Percentiles rank a stretch among this genome's conserved stretches.
Evolutionary conservation across 1,140 invertebrate species (phyloP).

Genomic region (Meloidogyne floridensis): DNA sequence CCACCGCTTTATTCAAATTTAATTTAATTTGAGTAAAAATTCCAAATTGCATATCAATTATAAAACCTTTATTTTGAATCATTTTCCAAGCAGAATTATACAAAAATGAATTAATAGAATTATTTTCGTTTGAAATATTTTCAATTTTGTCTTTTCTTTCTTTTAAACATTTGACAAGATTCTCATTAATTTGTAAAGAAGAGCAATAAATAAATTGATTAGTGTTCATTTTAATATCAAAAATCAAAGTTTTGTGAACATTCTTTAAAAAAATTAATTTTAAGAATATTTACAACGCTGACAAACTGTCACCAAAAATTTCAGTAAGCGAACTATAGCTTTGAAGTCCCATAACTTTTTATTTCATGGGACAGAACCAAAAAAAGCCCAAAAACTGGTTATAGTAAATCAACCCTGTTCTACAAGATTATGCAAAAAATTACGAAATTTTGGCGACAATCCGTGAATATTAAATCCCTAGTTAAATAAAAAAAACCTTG

Average conservation of each 20-base stretch:
- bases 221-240: conserved; percentile 1
- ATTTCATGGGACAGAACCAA: too few species aligned
- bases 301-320: too few species aligned
- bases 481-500: conserved; percentile 22
- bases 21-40: conserved; percentile 6
- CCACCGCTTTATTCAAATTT: neutral
- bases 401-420: too few species aligned
- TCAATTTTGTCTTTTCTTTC: too few species aligned
- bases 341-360: too few species aligned
- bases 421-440: too few species aligned
- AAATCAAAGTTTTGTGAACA: conserved; percentile 11
- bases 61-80: neutral
- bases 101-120: neutral
- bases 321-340: too few species aligned
- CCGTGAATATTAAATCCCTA: too few species aligned
- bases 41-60: conserved; percentile 22
- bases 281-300: neutral
- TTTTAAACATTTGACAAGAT: neutral
- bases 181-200: neutral
- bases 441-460: too few species aligned
- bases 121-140: neutral
- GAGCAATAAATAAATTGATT: neutral
- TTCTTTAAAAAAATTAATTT: conserved; percentile 2
- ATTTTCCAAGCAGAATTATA: conserved; percentile 29
- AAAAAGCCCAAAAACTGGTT: too few species aligned